Evolutionary conservation across 2,113 vertebrate genomes (phyloP), one percentile per base, ranked within the genome.

Genomic region (Pao palembangensis): DNA sequence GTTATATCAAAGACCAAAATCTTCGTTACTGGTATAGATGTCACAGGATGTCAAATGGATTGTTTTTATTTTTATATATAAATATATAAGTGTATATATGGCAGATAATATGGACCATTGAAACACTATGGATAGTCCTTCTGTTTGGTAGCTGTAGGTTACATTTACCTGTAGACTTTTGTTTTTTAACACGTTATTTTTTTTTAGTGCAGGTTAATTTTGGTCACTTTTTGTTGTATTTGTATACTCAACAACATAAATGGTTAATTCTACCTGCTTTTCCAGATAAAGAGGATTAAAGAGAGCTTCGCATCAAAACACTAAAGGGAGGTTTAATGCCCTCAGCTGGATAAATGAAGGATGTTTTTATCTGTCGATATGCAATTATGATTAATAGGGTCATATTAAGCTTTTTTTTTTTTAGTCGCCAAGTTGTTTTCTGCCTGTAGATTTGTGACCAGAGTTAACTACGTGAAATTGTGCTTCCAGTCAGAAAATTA

Each of bases 1-100:
- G 72, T 84, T 75, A 81, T 87, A 89, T 85, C 69, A 72, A 83
- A 89, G 75, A 88, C 85, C 86, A 88, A 90, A 88, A 85, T 63
- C 75, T 67, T 83, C 60, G 79, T 79, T 81, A 81, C 87, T 88
- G 85, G 81, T 87, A 73, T 59, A 77, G 74, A 12, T 80, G 58
- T 72, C 61, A 76, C 79, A 76, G 75, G 66, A 75, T 84, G 75
- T 76, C 73, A 85, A 75, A 75, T 71, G 57, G 56, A 79, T 63
- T 63, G 21, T 55, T 57, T 73, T 69, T 78, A 64, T 76, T 72
- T 74, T 55, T 81, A 46, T 46, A 46, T n/a, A 46, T 46, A 46
- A 46, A 46, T 46, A 46, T 46, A 46, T 46, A 58, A 76, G 55
- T 67, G 60, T 75, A 75, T 69, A 74, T 80, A 69, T 73, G 53